Percentiles rank a stretch among this genome's conserved stretches.
phyloP scores from a whole-genome alignment of 2,797 vertebrate species.

The Phataginus tricuspis region DNA sequence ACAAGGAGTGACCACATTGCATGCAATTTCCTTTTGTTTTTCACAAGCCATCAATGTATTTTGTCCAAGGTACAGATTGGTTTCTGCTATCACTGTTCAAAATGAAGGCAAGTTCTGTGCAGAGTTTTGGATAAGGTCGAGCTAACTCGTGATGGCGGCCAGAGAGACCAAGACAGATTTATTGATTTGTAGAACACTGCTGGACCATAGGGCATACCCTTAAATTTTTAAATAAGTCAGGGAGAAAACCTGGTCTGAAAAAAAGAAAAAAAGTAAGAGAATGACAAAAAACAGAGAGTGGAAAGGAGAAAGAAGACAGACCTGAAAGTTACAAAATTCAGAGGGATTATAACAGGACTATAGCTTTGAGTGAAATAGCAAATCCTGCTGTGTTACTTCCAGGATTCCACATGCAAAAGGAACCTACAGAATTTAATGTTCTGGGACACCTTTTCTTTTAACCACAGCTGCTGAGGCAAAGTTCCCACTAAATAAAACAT shows the following conservation, averaged over 20 bases:
- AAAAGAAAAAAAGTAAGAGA: not conserved
- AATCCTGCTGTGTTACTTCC: not conserved
- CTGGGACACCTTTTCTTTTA: not conserved
- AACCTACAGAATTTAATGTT: not conserved
- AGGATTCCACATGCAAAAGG: not conserved
- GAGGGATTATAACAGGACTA: not conserved
- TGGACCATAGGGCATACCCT: not conserved
- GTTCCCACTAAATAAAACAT: not conserved
- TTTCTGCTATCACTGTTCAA: not conserved
- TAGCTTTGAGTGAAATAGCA: not conserved
- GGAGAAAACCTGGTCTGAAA: not conserved
- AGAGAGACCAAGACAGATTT: not conserved
- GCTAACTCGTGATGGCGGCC: not conserved
- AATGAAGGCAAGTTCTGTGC: not conserved
- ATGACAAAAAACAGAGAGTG: no score
- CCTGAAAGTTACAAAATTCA: not conserved
- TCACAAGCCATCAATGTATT: not conserved
- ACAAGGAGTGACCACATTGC: accelerated
- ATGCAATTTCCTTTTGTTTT: not conserved
- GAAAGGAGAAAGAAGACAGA: not conserved
- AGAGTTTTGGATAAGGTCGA: not conserved
- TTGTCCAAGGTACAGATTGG: not conserved
- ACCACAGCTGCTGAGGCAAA: not conserved
- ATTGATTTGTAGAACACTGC: not conserved
- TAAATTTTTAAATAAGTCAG: not conserved